These are phyloP conservation scores for Grallaria varia DNA, from an alignment of 2,113 vertebrate species.

Conservation along the genomic window DNA sequence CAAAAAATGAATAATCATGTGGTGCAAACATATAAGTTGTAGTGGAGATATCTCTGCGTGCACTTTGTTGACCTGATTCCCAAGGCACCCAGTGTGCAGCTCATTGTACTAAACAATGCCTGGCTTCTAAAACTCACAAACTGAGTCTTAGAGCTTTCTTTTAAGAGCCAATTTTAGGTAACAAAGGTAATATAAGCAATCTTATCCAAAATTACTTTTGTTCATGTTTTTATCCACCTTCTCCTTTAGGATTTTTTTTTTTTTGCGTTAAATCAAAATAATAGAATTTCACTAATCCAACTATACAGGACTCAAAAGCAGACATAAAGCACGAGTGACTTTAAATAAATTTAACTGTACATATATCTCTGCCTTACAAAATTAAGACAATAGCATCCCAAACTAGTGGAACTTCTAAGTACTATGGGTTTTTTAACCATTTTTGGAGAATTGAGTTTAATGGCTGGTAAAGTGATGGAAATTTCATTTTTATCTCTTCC, in stretches of 20 bases:
- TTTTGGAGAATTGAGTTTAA: neutral
- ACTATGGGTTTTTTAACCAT: fast-evolving
- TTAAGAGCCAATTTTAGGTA: too few species aligned
- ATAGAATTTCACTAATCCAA: neutral
- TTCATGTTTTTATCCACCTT: neutral
- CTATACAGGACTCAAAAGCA: neutral
- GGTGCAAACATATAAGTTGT: too few species aligned
- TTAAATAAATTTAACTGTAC: neutral
- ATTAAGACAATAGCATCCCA: neutral
- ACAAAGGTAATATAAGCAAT: neutral
- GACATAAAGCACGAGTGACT: neutral
- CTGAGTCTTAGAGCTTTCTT: too few species aligned
- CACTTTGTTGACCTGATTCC: too few species aligned
- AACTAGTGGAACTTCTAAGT: neutral
- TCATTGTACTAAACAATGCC: too few species aligned
- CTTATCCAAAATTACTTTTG: neutral
- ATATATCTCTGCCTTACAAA: neutral
- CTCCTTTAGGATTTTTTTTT: neutral
- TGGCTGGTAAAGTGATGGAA: neutral
- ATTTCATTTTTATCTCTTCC: neutral
- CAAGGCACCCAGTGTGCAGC: too few species aligned
- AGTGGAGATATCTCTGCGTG: too few species aligned
- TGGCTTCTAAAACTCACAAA: too few species aligned
- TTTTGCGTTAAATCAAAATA: neutral
- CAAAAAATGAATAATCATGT: too few species aligned